phyloP scores from a whole-genome alignment of 2,113 vertebrate genomes.

The Varanus komodoensis region DNA sequence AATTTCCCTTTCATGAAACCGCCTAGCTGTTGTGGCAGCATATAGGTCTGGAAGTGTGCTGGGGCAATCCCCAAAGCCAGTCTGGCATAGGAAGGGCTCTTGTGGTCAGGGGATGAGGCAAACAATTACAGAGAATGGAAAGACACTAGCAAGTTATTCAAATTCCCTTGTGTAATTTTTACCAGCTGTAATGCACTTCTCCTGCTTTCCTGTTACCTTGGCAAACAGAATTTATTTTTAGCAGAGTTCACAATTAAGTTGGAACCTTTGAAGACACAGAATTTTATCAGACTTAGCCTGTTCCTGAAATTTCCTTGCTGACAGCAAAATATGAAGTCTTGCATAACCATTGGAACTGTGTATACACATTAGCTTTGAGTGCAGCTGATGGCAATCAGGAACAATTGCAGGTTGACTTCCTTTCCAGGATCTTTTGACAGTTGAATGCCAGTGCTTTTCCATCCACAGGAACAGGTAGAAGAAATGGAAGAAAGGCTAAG shows the following conservation, averaged over 20 bases:
- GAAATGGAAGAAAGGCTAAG: constrained; percentile 87
- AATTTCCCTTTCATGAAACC: background rate
- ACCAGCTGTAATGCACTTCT: background rate
- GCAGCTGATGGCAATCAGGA: background rate
- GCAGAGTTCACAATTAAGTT: background rate
- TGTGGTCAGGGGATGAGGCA: background rate
- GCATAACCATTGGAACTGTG: background rate
- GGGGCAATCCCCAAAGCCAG: too few relatives aligned
- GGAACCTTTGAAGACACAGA: background rate
- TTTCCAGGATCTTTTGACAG: background rate
- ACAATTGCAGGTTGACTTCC: background rate
- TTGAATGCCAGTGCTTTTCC: fast-evolving
- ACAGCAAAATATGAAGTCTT: background rate
- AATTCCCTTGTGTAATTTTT: background rate
- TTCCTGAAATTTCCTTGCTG: background rate
- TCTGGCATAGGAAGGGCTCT: background rate
- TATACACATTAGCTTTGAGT: background rate
- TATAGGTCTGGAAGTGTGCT: background rate
- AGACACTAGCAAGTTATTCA: background rate
- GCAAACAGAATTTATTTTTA: background rate
- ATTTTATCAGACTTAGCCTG: background rate
- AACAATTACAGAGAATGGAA: background rate
- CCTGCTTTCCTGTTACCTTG: background rate
- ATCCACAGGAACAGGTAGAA: constrained; percentile 83
- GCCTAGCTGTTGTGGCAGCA: background rate